Conservation (phyloP, 1,140 invertebrate genomes). For the Reticulitermes speratus region DNA sequence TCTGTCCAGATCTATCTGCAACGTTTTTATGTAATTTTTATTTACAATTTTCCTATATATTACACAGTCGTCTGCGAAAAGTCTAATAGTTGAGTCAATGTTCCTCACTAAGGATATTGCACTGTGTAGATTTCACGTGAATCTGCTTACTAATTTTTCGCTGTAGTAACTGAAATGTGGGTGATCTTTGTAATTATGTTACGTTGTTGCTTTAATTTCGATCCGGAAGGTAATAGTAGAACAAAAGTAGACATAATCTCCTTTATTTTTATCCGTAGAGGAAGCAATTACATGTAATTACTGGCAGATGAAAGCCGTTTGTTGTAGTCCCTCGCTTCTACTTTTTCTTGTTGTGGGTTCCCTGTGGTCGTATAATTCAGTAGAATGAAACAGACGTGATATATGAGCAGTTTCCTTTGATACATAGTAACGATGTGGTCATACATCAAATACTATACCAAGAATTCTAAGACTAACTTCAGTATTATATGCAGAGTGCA, state of each 20-base stretch:
- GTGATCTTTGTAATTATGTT: too few relatives aligned
- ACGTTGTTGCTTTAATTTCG: too few relatives aligned
- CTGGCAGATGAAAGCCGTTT: not conserved
- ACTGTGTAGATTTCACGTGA: too few relatives aligned
- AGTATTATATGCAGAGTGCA: not conserved
- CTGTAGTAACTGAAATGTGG: too few relatives aligned
- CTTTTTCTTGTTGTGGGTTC: not conserved
- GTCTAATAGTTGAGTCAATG: too few relatives aligned
- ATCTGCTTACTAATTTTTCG: too few relatives aligned
- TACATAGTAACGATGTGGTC: not conserved
- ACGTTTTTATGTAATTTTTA: too few relatives aligned
- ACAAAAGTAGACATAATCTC: not conserved
- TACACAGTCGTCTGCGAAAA: too few relatives aligned
- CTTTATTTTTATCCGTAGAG: not conserved
- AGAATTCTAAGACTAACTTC: not conserved
- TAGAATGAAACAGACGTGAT: not conserved
- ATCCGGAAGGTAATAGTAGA: not conserved
- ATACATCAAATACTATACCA: not conserved
- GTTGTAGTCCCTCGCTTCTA: not conserved
- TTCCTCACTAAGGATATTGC: too few relatives aligned
- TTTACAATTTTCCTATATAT: too few relatives aligned
- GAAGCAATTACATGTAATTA: constrained; percentile 12
- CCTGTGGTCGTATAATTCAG: not conserved
- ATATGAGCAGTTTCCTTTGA: not conserved
- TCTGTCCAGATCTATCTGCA: too few relatives aligned